Evolutionary conservation across 2,888 invertebrate species (phyloP), one percentile per base, ranked within the genome.

Genomic region (Dryococelus australis): DNA sequence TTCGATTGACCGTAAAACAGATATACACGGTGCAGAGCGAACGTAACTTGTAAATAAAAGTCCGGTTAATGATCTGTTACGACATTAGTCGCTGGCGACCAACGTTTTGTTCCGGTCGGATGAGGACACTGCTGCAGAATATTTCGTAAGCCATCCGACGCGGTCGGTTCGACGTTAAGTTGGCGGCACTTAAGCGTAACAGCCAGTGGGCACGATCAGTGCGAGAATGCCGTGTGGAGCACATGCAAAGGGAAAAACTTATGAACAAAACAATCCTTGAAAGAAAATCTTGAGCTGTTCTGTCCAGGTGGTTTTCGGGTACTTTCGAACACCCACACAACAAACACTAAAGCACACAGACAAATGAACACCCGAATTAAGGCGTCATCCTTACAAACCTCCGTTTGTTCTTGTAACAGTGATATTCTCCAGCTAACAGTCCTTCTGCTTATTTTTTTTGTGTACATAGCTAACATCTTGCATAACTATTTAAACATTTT

Each of bases 281-380:
- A 47, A 47, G 12, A 47, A 47, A 47, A 9, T 65, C 65, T 65
- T 65, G 24, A 65, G 65, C n/a, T 65, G n/a, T 65, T 65, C 65
- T 65, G 65, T 65, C 65, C 65, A 65, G 65, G 65, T 65, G 65
- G 65, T 65, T 65, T 65, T 65, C 65, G 24, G 65, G 65, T 65
- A 65, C n/a, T 65, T 65, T 24, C n/a, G 65, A 65, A 65, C 65
- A 65, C 65, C 3, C 16, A 47, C 47, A 65, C 16, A 20, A 65
- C 65, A 65, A 51, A 51, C 35, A 35, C 1, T 3, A 16, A 65
- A 65, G 16, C 8, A 65, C n/a, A 65, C 65, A 65, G 24, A 65
- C 65, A 65, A 65, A 65, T 65, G 47, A 47, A 47, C 65, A 65
- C 1, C 8, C 65, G 16, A 24, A 24, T n/a, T 65, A 65, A 65